phyloP scores from a whole-genome alignment of 2,113 vertebrate species.

The Fulica atra region DNA sequence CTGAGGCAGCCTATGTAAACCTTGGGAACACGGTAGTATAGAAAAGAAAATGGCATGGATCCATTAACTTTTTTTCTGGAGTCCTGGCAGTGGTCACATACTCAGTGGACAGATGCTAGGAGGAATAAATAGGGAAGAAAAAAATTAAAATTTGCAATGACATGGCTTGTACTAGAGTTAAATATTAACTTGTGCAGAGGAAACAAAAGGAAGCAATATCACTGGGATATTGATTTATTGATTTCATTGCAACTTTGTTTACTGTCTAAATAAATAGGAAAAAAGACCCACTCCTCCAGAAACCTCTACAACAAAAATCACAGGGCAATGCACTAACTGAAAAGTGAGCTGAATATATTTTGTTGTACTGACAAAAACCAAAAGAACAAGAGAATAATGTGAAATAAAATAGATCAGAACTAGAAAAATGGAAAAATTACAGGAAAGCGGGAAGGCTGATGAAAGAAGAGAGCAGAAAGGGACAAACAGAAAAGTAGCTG shows the following conservation, averaged over 20 bases:
- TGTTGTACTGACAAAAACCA: neutral
- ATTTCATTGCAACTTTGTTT: neutral
- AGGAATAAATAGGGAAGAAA: no score
- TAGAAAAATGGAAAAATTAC: neutral
- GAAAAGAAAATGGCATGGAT: neutral
- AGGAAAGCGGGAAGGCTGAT: neutral
- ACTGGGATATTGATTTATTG: neutral
- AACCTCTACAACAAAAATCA: neutral
- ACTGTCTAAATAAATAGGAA: neutral
- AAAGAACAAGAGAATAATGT: neutral
- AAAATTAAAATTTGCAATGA: no score
- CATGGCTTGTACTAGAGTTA: neutral
- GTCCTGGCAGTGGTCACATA: neutral
- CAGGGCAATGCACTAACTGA: neutral
- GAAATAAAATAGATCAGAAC: neutral
- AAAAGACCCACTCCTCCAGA: neutral
- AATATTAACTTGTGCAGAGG: neutral
- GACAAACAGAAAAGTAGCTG: neutral
- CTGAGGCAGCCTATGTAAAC: neutral
- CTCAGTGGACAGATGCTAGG: neutral
- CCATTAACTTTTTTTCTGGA: neutral
- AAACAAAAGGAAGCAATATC: neutral
- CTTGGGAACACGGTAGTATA: neutral
- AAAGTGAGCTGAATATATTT: neutral
- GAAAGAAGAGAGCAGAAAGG: neutral